Percentiles rank a stretch among this genome's conserved stretches.
These are phyloP conservation scores for Tetramorium alpestre DNA, from an alignment of 1,140 invertebrate genomes.

Conservation along the genomic window DNA sequence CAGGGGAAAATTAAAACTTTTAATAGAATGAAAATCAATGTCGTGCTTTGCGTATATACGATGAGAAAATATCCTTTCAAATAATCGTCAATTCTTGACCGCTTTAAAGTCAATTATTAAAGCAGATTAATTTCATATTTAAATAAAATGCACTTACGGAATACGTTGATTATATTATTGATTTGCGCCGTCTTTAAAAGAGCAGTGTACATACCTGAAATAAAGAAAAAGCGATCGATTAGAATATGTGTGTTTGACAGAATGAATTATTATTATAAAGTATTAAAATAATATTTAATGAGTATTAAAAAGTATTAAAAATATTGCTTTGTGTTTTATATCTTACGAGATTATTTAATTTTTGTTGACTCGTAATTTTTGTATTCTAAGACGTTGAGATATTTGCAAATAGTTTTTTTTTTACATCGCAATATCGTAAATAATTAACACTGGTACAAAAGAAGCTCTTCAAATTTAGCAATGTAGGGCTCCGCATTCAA, in stretches of 20 bases:
- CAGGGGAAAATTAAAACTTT: background rate
- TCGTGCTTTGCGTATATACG: background rate
- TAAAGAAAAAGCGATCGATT: constrained; percentile 28
- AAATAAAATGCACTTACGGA: constrained; percentile 56
- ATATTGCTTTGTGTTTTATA: background rate
- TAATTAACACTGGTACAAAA: background rate
- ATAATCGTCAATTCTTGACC: background rate
- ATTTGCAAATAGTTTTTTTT: background rate
- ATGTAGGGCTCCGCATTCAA: constrained; percentile 10
- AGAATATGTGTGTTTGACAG: background rate
- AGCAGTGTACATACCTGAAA: constrained; percentile 70
- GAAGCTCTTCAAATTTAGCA: constrained; percentile 32
- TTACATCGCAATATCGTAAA: background rate
- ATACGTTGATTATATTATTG: constrained; percentile 30
- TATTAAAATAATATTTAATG: background rate
- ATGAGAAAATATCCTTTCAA: background rate
- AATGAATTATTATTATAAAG: background rate
- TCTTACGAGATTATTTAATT: background rate
- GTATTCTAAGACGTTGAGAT: background rate
- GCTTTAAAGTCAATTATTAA: background rate
- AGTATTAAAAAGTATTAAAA: background rate
- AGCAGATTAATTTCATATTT: background rate
- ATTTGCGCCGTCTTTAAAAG: constrained; percentile 43
- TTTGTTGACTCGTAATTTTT: background rate
- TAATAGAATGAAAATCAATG: background rate